Percentiles rank a stretch among this genome's conserved stretches.
These are phyloP conservation scores for Stegostoma tigrinum DNA, from an alignment of 2,113 vertebrate species.

Conservation along the genomic window DNA sequence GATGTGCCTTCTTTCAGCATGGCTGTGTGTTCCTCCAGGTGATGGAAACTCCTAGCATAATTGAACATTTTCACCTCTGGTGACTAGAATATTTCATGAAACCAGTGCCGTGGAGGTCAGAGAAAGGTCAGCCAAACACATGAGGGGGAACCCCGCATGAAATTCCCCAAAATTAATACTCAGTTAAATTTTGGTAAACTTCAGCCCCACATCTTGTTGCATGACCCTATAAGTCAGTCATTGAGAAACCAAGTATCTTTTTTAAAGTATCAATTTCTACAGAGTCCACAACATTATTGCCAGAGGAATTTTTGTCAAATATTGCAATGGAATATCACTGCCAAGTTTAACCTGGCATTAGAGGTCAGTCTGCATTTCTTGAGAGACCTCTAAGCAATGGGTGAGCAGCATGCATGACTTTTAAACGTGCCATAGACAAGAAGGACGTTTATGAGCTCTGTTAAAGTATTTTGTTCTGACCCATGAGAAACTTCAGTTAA, in stretches of 20 bases:
- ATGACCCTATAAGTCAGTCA: neutral
- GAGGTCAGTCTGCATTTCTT: neutral
- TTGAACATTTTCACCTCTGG: too few relatives aligned
- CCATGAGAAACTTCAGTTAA: neutral
- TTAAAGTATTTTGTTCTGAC: neutral
- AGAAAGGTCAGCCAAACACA: too few relatives aligned
- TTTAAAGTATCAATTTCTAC: neutral
- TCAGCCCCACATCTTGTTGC: too few relatives aligned
- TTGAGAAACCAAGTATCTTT: neutral
- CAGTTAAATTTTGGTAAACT: too few relatives aligned
- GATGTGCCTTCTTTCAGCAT: too few relatives aligned
- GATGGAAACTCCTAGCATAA: too few relatives aligned
- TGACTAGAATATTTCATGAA: too few relatives aligned
- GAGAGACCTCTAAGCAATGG: neutral
- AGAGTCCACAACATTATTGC: neutral
- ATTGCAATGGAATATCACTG: neutral
- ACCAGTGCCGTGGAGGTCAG: too few relatives aligned
- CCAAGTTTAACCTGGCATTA: neutral
- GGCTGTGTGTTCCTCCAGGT: too few relatives aligned
- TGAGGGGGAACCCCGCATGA: too few relatives aligned
- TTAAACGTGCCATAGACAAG: neutral
- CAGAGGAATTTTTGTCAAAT: neutral
- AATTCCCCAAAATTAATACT: too few relatives aligned
- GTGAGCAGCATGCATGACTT: neutral
- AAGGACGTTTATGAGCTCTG: neutral